Evolutionary conservation across 1,140 invertebrate genomes (phyloP), one percentile per base, ranked within the genome.

Genomic region (Rhopalosiphum padi): DNA sequence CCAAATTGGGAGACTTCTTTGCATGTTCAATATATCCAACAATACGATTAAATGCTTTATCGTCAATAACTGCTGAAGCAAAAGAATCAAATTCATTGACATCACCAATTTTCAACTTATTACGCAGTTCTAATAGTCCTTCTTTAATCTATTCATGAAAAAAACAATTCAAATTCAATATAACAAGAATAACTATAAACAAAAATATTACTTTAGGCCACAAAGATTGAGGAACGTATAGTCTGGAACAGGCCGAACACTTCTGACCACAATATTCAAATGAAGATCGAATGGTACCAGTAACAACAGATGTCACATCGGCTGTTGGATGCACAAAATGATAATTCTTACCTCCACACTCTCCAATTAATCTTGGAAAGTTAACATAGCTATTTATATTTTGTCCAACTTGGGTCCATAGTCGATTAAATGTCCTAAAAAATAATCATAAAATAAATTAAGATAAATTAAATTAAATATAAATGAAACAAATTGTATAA

Each of bases 311-410:
- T 30, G 97, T 96, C 0, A 98, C 96, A 95, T 99, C 97, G 30
- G 99, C 99, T 43, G 98, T 97, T 2, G 97, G 96, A 96, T 99
- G 99, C 41, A 99, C 96, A 95, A 99, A 99, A 95, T 99, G 99
- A 95, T 98, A 99, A 96, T 99, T 99, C 95, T 99, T 99, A 5
- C 99, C 99, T 85, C 99, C 99, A 95, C 99, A 99, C 96, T 99
- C 99, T 94, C 98, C 98, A 94, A 99, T 97, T 9, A 99, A 95
- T 94, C 99, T 97, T 0, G 99, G 99, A 95, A 99, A 99, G 95
- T 98, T 98, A 88, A 95, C 96, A 95, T 99, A 99, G 2, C 95
- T 97, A 87, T 97, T 96, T 30, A 99, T 96, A 95, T 99, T 99
- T 88, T 98, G 95, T 25, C 98, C 98, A 90, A 99, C 98, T 96